These are phyloP conservation scores for Danio kyathit DNA, from an alignment of 2,797 vertebrate genomes.

Conservation along the genomic window DNA sequence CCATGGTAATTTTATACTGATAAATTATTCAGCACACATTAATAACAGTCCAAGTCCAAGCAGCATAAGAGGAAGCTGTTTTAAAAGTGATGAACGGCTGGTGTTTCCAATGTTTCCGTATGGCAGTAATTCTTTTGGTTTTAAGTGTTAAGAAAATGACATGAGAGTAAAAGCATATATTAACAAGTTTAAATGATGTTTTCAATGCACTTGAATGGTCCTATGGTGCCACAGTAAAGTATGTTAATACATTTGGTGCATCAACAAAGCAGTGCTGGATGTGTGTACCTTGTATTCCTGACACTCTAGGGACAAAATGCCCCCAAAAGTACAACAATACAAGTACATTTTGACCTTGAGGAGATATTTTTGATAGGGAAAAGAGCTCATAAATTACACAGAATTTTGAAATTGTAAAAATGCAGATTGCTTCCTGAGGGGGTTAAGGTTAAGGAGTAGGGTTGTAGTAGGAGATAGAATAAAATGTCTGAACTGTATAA, in stretches of 20 bases:
- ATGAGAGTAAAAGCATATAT: not conserved
- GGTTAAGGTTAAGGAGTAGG: too few relatives aligned
- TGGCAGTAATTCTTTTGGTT: slow-evolving; percentile 59
- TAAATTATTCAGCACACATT: slow-evolving; percentile 87
- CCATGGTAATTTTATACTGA: slow-evolving; percentile 86
- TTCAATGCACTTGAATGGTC: not conserved
- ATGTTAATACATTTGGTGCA: not conserved
- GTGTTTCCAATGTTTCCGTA: slow-evolving; percentile 67
- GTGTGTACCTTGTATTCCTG: too few relatives aligned
- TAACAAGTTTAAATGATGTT: slow-evolving; percentile 15
- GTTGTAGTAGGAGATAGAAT: too few relatives aligned
- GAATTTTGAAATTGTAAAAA: too few relatives aligned
- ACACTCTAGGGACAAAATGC: too few relatives aligned
- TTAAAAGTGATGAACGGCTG: slow-evolving; percentile 80
- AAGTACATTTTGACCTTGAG: too few relatives aligned
- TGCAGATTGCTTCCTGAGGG: too few relatives aligned
- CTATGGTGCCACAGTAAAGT: not conserved
- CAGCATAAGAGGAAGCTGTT: slow-evolving; percentile 76
- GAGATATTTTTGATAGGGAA: too few relatives aligned
- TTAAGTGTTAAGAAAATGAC: slow-evolving; percentile 29
- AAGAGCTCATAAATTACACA: too few relatives aligned
- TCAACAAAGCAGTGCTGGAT: not conserved
- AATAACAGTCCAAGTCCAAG: slow-evolving; percentile 79
- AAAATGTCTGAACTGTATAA: too few relatives aligned
- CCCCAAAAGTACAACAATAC: too few relatives aligned